A percentile compares a stretch with the other conserved stretches of the same genome.
These are phyloP conservation scores for Urosaurus nigricauda DNA, from an alignment of 2,797 vertebrate genomes.

Conservation along the genomic window DNA sequence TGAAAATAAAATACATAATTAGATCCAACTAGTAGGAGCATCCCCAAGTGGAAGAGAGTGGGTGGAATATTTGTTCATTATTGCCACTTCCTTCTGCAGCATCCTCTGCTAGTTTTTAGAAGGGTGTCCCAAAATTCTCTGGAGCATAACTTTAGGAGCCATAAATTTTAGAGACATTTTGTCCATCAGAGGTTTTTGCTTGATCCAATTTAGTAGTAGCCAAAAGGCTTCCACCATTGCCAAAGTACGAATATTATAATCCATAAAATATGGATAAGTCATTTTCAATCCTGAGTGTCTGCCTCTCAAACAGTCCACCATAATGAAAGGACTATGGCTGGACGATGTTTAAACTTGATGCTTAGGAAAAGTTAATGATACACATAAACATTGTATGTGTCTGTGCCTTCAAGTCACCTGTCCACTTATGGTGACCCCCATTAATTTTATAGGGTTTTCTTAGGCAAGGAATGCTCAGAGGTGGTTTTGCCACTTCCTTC, in stretches of 20 bases:
- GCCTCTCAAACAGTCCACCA: not conserved
- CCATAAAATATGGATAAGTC: not conserved
- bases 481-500: too few relatives aligned
- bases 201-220: not conserved
- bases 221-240: not conserved
- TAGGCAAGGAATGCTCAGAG: too few relatives aligned
- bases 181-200: not conserved
- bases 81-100: not conserved
- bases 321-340: not conserved
- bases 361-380: not conserved
- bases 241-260: not conserved
- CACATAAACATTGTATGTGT: not conserved
- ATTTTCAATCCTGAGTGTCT: not conserved
- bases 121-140: not conserved
- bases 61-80: not conserved
- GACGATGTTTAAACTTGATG: not conserved
- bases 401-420: too few relatives aligned
- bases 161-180: too few relatives aligned
- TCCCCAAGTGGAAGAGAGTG: not conserved
- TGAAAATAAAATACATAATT: not conserved
- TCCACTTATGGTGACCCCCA: too few relatives aligned
- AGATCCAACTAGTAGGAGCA: not conserved
- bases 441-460: too few relatives aligned
- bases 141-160: not conserved
- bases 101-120: not conserved